Base-by-base conservation (phyloP, 2,888 invertebrate species). In the Drosophila nigricruria region DNA sequence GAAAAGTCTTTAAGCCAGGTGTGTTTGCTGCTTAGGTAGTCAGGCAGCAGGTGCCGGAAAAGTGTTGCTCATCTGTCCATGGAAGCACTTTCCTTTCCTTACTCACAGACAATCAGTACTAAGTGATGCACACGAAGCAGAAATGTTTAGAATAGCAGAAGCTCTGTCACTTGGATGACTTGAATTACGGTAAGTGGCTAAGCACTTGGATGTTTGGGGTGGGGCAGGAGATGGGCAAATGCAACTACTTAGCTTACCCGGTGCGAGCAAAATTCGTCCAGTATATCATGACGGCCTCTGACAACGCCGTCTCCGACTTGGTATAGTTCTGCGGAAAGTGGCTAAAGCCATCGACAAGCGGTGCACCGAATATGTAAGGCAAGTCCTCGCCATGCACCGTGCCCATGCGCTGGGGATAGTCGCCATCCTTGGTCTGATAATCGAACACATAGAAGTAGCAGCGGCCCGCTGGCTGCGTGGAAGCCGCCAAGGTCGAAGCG, bases 301-400 rank as follows among this genome's bases (percentile, higher is more conserved):
- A 96, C 65, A 98, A 93, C 1, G 96, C 96, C 63, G 96, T 94
- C 93, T 98, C 98, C 25, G 96, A 95, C 93, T 96, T 96, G 12
- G 98, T 97, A 93, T 97, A 98, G 94, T 98, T 98, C 90, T 95
- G 96, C 3, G 96, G 96, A 89, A 98, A 97, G 93, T 97, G 97
- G 79, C 95, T 96, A 91, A 93, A 92, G 5, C 96, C 96, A 76
- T 97, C 97, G 12, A 97, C 96, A 52, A 98, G 93, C 5, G 98
- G 98, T 12, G 98, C 98, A 38, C 98, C 98, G 89, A 98, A 97
- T 77, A 98, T 94, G 92, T 97, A 98, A 0, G 97, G 96, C 72
- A 98, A 93, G 89, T 98, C 98, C 92, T 98, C 98, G 0, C 98
- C 98, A 90, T 98, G 97, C 4, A 97, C 97, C 0, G 97, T 97